Evolutionary conservation across 1,140 invertebrate species (phyloP).

Genomic region (Philotrypesis tridentata): DNA sequence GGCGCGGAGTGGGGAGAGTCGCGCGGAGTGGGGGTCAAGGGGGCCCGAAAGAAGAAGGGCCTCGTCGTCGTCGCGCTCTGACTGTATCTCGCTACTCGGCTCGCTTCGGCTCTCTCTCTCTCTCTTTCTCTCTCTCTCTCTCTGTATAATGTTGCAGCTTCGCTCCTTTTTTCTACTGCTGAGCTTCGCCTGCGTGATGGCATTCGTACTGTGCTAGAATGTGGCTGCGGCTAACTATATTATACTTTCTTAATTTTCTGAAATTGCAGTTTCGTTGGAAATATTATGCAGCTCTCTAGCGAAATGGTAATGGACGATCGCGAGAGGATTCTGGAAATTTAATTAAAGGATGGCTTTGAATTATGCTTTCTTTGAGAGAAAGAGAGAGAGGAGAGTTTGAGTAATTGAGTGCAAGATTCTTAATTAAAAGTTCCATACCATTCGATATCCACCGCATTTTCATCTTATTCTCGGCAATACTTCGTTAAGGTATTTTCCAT

Average conservation of each 20-base stretch:
- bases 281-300: no score
- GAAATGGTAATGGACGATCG: no score
- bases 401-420: background rate
- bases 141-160: background rate
- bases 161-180: background rate
- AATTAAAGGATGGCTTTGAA: background rate
- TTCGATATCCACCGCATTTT: no score
- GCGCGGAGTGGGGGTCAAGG: background rate
- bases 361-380: no score
- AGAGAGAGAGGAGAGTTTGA: no score
- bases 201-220: background rate
- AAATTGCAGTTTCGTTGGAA: background rate
- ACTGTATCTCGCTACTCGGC: background rate
- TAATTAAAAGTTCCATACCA: background rate
- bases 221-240: background rate
- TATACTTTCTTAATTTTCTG: background rate
- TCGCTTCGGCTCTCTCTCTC: slow-evolving; percentile 15
- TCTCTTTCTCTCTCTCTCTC: background rate
- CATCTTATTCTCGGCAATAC: no score
- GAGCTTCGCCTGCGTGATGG: background rate
- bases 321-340: background rate
- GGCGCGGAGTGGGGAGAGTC: slow-evolving; percentile 47
- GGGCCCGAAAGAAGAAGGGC: slow-evolving; percentile 37
- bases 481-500: no score
- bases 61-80: slow-evolving; percentile 38